Base-by-base conservation (phyloP, 2,888 invertebrate genomes). In the Lochmaea capreae region DNA sequence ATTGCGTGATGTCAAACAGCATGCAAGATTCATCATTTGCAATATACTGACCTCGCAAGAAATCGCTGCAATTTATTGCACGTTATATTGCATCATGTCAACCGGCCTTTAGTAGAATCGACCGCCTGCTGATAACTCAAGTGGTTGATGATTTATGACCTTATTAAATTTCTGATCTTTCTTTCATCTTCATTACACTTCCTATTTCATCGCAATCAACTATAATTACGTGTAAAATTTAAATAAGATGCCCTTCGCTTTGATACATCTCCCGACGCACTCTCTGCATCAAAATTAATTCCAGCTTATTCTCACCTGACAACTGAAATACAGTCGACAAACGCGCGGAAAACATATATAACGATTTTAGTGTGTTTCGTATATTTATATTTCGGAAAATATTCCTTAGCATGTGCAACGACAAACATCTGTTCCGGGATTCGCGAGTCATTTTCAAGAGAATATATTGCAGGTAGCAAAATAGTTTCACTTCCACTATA, bases 401-500 rank as follows among this genome's bases (percentile, higher is more conserved):
- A 65, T 66, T 67, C 61, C 59, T 54, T 67, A 49, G 65, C 73
- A 65, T 65, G 65, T 54, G 61, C 58, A 73, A 63, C 65, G 59
- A 63, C 68, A 68, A 72, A 68, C 73, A 73, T 68, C 49, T 73
- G 73, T 73, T 73, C 22, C 59, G 57, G 43, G 58, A 58, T 65
- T 65, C 65, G 43, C 59, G 52, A 12, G 59, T 14, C 59, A 59
- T 69, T 65, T 68, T 69, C 49, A 49, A 69, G 73, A 58, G 49
- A 39, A 59, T 65, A 65, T 54, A 59, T 59, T 58, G 65, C 58
- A 71, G 65, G 43, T 58, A 69, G 61, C 18, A 65, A 49, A 65
- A 69, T 73, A 65, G 67, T 49, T 65, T 67, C 14, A 57, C 58
- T 33, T 33, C 4, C 16, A 49, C 57, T 57, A 57, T 67, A 67